Percentiles rank a stretch among this genome's conserved stretches.
phyloP scores from a whole-genome alignment of 2,797 vertebrate genomes.

The Poecilia wingei region DNA sequence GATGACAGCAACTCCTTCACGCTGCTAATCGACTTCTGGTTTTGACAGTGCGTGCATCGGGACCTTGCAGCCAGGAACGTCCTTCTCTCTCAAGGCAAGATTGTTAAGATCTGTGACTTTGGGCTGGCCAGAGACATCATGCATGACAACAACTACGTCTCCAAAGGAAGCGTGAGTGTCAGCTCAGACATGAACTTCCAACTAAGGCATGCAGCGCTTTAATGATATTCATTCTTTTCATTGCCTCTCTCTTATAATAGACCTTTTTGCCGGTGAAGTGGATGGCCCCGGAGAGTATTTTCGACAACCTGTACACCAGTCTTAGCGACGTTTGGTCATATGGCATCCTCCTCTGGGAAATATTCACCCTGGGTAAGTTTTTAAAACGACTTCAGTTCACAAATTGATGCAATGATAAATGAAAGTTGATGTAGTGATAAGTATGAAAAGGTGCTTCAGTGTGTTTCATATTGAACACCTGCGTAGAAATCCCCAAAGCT shows the following conservation, averaged over 20 bases:
- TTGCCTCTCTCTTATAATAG: slow-evolving; percentile 67
- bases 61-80: slow-evolving; percentile 98
- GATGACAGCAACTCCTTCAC: slow-evolving; percentile 10
- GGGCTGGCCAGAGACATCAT: slow-evolving; percentile 98
- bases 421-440: not conserved
- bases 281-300: slow-evolving; percentile 99
- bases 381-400: not conserved
- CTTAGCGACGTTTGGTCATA: slow-evolving; percentile 99
- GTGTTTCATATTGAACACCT: not conserved
- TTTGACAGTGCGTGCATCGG: slow-evolving; percentile 92
- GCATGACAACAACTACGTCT: slow-evolving; percentile 99
- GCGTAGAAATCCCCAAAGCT: not conserved
- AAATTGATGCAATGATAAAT: not conserved
- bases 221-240: not conserved
- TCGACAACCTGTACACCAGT: slow-evolving; percentile 97
- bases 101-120: slow-evolving; percentile 99
- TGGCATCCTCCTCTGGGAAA: slow-evolving; percentile 98
- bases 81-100: slow-evolving; percentile 96
- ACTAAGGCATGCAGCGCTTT: not conserved
- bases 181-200: not conserved
- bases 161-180: slow-evolving; percentile 95
- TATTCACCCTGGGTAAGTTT: slow-evolving; percentile 95
- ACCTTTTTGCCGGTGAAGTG: slow-evolving; percentile 98
- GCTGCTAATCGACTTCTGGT: slow-evolving; percentile 7
- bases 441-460: not conserved